Evolutionary conservation across 2,113 vertebrate species (phyloP), one percentile per base, ranked within the genome.

Genomic region (Chaetodon trifascialis): DNA sequence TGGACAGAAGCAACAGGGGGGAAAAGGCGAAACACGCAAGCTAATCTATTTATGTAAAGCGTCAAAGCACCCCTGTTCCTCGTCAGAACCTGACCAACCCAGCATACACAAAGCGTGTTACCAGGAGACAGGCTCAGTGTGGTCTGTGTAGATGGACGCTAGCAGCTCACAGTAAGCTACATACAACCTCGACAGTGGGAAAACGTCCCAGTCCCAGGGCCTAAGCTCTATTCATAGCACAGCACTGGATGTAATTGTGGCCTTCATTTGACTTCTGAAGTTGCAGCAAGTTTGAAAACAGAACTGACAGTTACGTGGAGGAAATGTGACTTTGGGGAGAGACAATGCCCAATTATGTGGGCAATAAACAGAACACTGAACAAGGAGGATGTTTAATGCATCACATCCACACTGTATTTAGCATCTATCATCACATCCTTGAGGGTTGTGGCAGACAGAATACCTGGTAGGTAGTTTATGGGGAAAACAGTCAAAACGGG

Each of bases 51-150:
- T 81, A 64, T 80, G 79, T 84, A 19, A 86, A 72, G 82, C 11
- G 63, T 87, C 79, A 80, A 83, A 91, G 86, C 84, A 70, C 86
- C 49, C 82, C 86, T 73, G 85, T 65, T 89, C 59, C 79, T 85
- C 60, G 49, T 89, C 73, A 73, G 66, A 71, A 0, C 66, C 68
- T 6, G 42, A 86, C 58, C 58, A 58, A n/a, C 64, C 23, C 60
- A 58, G 67, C 67, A 75, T 59, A 72, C 72, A 89, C 82, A 87
- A 12, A 42, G 65, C 30, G 56, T n/a, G 86, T 77, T 66, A 79
- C 73, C 85, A 79, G 25, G 76, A 71, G 30, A 89, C 73, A 12
- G 63, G 65, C 67, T 73, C 34, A 65, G 69, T 64, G 62, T 73
- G 82, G 77, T 63, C 67, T 79, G 40, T 64, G 72, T 56, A 63